Evolutionary conservation across 2,797 vertebrate genomes (phyloP), one percentile per base, ranked within the genome.

Genomic region (Hydrolagus colliei): DNA sequence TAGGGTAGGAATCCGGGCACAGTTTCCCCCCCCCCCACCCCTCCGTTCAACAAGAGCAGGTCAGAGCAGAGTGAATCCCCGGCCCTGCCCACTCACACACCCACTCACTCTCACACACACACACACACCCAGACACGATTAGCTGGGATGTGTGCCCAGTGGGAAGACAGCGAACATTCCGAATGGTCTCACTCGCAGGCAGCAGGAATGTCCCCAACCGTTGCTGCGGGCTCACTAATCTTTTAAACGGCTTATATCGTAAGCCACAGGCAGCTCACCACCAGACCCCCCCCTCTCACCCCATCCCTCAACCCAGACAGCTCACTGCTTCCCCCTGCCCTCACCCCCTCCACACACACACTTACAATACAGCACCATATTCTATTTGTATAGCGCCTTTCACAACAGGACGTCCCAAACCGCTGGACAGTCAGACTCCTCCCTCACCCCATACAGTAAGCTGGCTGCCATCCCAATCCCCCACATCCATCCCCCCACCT

Each of bases 171-270:
- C 59, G 71, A 9, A 79, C 35, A 72, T 84, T 86, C 62, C 86
- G 86, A 6, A 52, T 6, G 41, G 41, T 52, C 41, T 52, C 41
- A 1, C 41, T 52, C 41, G 41, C 2, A 52, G 41, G 41, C 41
- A 3, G 41, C 5, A 18, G 68, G 72, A 89, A 88, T 87, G 92
- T 89, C 91, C 27, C 88, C 87, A 88, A 89, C 91, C 88, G 87
- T 86, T 86, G 89, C 89, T 88, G 86, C 88, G 87, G 89, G 87
- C 87, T 73, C 35, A 4, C 62, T 94, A 93, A 95, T 93, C 92
- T 88, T 87, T 1, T 92, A 93, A 96, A 94, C 91, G 91, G 92
- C 96, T 97, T 97, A 97, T 79, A 72, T 88, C 90, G 91, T 52
- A 52, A 52, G 6, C 41, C 41, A 52, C 41, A 52, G 41, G 41